These are phyloP conservation scores for Conops quadrifasciatus DNA, from an alignment of 2,888 invertebrate species.

Conservation along the genomic window DNA sequence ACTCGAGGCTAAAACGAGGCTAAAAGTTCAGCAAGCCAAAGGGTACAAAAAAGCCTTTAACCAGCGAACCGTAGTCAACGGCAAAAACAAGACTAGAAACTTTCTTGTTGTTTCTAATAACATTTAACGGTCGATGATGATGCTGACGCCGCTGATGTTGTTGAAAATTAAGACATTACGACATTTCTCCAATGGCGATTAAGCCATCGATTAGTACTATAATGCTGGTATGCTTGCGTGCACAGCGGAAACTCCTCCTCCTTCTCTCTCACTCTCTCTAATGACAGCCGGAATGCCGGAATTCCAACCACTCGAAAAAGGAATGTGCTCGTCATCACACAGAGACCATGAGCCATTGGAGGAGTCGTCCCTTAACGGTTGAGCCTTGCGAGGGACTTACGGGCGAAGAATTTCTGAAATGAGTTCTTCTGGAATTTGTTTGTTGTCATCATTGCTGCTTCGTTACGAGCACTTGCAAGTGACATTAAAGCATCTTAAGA, in stretches of 20 bases:
- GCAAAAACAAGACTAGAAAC: background rate
- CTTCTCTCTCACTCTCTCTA: background rate
- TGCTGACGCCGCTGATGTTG: background rate
- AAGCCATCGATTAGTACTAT: background rate
- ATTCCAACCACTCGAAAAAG: constrained; percentile 20
- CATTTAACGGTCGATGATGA: constrained; percentile 2
- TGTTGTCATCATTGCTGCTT: background rate
- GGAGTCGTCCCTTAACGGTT: background rate
- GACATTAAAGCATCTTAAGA: constrained; percentile 20
- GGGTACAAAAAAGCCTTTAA: constrained; percentile 1
- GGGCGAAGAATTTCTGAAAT: constrained; percentile 16
- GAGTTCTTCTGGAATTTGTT: constrained; percentile 15
- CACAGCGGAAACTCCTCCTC: background rate
- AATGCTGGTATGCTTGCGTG: background rate
- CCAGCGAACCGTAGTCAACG: background rate
- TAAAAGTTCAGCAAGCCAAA: background rate
- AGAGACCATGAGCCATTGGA: background rate
- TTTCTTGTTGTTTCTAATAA: no score
- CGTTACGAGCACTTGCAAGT: background rate
- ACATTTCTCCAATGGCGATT: no score
- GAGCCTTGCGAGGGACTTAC: background rate
- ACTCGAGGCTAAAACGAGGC: background rate
- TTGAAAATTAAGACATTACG: background rate
- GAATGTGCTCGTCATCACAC: background rate
- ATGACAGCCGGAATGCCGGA: constrained; percentile 3